A percentile compares a stretch with the other conserved stretches of the same genome.
phyloP scores from a whole-genome alignment of 2,113 vertebrate species.

The Neopipo cinnamomea region DNA sequence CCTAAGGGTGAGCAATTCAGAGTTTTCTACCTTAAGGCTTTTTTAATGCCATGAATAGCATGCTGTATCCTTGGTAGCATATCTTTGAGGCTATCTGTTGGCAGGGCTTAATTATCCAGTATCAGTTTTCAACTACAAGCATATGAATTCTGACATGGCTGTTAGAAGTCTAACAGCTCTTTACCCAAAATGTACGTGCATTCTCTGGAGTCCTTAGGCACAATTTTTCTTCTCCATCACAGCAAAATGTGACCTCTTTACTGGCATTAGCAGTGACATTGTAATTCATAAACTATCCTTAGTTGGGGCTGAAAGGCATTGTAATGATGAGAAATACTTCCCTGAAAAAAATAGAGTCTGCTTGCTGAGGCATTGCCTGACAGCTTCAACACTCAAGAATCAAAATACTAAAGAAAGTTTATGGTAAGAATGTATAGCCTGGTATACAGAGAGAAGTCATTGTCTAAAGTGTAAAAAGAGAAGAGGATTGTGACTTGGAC shows the following conservation, averaged over 20 bases:
- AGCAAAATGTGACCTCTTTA: slow-evolving; percentile 22
- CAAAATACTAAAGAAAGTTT: neutral
- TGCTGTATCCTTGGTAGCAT: slow-evolving; percentile 25
- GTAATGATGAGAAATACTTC: slow-evolving; percentile 14
- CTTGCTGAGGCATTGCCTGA: neutral
- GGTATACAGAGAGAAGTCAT: neutral
- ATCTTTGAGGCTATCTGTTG: slow-evolving; percentile 39
- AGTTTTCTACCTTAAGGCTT: neutral
- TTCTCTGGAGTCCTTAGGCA: neutral
- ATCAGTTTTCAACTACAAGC: slow-evolving; percentile 10
- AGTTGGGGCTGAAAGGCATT: slow-evolving; percentile 9
- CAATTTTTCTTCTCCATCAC: neutral
- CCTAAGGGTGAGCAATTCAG: neutral
- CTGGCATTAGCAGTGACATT: neutral
- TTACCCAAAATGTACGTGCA: neutral
- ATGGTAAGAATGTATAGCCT: neutral
- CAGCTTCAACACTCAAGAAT: neutral
- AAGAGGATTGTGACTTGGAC: neutral
- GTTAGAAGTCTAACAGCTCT: slow-evolving; percentile 23
- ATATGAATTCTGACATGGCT: slow-evolving; percentile 18
- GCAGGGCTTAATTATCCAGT: slow-evolving; percentile 22
- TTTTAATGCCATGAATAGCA: slow-evolving; percentile 15
- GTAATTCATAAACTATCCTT: slow-evolving; percentile 18
- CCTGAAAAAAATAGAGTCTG: slow-evolving; percentile 12
- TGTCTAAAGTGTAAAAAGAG: neutral